Evolutionary conservation across 92 coral and sea anemone genomes (phyloP).

Genomic region (Palythoa grandis): DNA sequence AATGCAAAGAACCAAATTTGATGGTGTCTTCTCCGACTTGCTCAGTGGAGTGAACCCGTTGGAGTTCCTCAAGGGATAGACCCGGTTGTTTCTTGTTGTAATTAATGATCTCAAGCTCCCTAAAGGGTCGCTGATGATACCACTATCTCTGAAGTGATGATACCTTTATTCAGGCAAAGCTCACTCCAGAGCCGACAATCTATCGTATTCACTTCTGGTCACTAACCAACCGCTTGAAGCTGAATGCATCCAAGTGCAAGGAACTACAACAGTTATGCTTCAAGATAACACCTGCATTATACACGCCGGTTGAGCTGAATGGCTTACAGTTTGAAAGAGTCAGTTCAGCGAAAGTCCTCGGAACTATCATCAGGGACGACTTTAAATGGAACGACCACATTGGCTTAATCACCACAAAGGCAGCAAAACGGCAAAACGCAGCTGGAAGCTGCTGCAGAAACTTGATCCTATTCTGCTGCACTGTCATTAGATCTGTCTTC

Average conservation of each 20-base stretch:
- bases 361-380: conserved; percentile 3
- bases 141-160: conserved; percentile 33
- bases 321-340: conserved; percentile 38
- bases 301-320: not conserved
- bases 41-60: conserved; percentile 29
- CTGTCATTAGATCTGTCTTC: conserved; percentile 36
- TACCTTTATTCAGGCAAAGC: conserved; percentile 25
- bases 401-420: conserved; percentile 7
- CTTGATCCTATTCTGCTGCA: not conserved
- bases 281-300: conserved; percentile 10
- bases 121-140: conserved; percentile 19
- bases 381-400: conserved; percentile 1
- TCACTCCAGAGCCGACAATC: conserved; percentile 11
- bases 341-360: conserved; percentile 30
- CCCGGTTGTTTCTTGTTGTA: conserved; percentile 40
- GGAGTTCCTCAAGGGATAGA: conserved; percentile 44
- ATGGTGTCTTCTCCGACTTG: conserved; percentile 31
- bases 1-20: conserved; percentile 22
- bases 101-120: conserved; percentile 44
- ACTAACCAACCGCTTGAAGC: conserved; percentile 29
- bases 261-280: conserved; percentile 21
- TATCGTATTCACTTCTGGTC: conserved; percentile 39
- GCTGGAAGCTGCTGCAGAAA: not conserved
- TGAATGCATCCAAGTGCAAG: conserved; percentile 40
- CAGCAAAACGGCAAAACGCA: not conserved